A percentile compares a stretch with the other conserved stretches of the same genome.
These are phyloP conservation scores for Exocentrus adspersus DNA, from an alignment of 2,888 invertebrate genomes.

Conservation along the genomic window DNA sequence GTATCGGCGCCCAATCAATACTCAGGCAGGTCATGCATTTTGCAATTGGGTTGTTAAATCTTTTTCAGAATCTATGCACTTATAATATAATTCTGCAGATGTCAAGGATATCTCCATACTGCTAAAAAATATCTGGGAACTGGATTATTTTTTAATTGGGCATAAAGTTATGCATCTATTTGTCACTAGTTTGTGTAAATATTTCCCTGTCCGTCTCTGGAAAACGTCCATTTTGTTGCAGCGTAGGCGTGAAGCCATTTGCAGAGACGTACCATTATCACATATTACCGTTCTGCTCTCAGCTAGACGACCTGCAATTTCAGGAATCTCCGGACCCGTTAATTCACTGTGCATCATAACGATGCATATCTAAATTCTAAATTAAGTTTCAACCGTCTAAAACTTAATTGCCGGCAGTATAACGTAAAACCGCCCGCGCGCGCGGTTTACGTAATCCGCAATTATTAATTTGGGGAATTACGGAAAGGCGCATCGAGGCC, in stretches of 20 bases:
- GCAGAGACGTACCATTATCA: slow-evolving; percentile 31
- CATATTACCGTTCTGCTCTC: slow-evolving; percentile 33
- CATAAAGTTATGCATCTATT: no score
- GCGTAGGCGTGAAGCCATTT: slow-evolving; percentile 11
- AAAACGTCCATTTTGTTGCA: slow-evolving; percentile 6
- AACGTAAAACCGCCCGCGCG: slow-evolving; percentile 34
- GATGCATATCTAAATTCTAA: slow-evolving; percentile 42
- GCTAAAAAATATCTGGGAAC: no score
- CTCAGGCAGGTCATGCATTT: no score
- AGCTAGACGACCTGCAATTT: slow-evolving; percentile 37
- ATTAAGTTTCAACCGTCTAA: slow-evolving; percentile 40
- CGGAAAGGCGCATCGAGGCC: slow-evolving; percentile 1
- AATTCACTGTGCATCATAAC: slow-evolving; percentile 36
- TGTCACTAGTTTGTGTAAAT: neutral
- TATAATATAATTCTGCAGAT: no score
- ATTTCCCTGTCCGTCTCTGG: neutral
- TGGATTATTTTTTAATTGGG: no score
- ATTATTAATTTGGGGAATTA: slow-evolving; percentile 33
- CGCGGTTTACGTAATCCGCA: slow-evolving; percentile 38
- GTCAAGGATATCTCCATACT: no score
- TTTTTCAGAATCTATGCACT: no score
- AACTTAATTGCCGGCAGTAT: slow-evolving; percentile 42
- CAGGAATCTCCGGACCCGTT: slow-evolving; percentile 34
- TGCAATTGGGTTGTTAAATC: no score
- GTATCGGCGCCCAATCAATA: no score